These are phyloP conservation scores for Orchestes rusci DNA, from an alignment of 2,888 invertebrate genomes.

Conservation along the genomic window DNA sequence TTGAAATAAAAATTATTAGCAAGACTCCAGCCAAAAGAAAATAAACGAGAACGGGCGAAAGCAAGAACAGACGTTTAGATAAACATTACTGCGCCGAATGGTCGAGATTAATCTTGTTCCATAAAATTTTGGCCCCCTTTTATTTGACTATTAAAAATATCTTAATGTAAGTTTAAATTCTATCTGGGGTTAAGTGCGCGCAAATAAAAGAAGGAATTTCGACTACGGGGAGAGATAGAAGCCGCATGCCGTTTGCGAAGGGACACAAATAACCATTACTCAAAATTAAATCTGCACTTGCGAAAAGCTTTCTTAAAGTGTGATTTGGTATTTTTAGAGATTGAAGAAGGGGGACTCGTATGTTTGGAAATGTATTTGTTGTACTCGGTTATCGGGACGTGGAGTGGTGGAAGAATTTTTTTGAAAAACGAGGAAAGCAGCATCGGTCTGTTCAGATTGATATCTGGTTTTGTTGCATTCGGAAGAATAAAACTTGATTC, in stretches of 20 bases:
- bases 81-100: conserved; percentile 41
- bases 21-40: no score
- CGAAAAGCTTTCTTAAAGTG: conserved; percentile 4
- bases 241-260: conserved; percentile 9
- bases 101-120: conserved; percentile 38
- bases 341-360: no score
- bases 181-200: conserved; percentile 42
- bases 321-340: background rate
- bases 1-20: no score
- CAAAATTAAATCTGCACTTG: conserved; percentile 19
- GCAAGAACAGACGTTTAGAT: conserved; percentile 35
- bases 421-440: no score
- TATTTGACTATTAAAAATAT: conserved; percentile 42
- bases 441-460: no score
- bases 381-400: no score
- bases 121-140: conserved; percentile 36
- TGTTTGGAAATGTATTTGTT: no score
- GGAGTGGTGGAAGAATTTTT: no score
- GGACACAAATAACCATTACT: conserved; percentile 17
- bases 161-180: conserved; percentile 43
- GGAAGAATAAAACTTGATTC: no score
- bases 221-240: conserved; percentile 8
- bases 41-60: conserved; percentile 7
- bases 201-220: conserved; percentile 35
- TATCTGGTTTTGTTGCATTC: no score